Base-by-base conservation (phyloP, 2,113 vertebrate genomes). In the Prunella fulvescens region DNA sequence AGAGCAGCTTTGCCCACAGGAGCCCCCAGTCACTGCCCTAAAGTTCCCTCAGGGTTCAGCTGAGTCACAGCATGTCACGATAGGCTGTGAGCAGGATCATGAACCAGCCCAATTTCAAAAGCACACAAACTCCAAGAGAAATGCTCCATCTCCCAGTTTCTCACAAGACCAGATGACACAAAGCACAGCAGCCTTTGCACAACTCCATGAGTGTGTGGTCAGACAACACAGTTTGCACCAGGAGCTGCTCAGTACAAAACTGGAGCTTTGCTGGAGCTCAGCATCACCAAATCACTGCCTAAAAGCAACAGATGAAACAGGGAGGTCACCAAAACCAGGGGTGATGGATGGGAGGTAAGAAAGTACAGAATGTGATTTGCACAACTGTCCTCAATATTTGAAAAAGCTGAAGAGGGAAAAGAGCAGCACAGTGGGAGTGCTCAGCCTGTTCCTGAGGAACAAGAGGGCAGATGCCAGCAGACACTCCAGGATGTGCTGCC, bases 171-270 rank as follows among this genome's bases (percentile, higher is more conserved):
- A 56, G 17, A 33, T 3, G 37, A 58, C 22, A 47, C 40, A 33
- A 28, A 1, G 15, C 72, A 77, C 16, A 61, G 67, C 37, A 61
- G 50, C 45, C 28, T 77, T 26, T 28, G 37, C 19, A 10, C 26
- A 77, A 2, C 56, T 45, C 26, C 3, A 0, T 0, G 19, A 25
- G 8, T 11, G 35, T 25, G 26, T 9, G 64, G 22, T n/a, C 31
- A 73, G 26, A 65, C 14, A 72, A 16, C 11, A 48, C 14, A n/a
- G 29, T 23, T 8, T 64, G 61, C 33, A 85, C 44, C 33, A 56
- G 20, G 33, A 56, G 35, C 65, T 50, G 18, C 66, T 24, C 47
- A 56, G 40, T 2, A 42, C 29, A 86, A 48, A 90, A 48, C 13
- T 18, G 5, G 35, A n/a, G 13, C 39, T 82, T 62, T 80, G 61